Percentiles rank a stretch among this genome's conserved stretches.
Conservation (phyloP, 1,140 invertebrate genomes). For the Harlomillsia oculata region DNA sequence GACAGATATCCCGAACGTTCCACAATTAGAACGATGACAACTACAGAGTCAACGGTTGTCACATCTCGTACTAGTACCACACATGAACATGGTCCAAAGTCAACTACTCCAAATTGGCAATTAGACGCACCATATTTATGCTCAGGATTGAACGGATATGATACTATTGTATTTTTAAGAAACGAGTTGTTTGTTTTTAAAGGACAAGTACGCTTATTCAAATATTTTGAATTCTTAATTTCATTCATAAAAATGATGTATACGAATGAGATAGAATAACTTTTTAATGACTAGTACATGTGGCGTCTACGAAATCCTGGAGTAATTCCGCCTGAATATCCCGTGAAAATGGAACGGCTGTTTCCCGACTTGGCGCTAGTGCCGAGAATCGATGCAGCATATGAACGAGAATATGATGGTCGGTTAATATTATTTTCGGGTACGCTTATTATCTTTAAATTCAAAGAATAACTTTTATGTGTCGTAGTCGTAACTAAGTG, state of each 20-base stretch:
- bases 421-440: conserved; percentile 88
- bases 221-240: not conserved
- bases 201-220: conserved; percentile 55
- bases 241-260: not conserved
- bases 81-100: too few species aligned
- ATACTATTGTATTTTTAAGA: conserved; percentile 62
- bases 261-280: not conserved
- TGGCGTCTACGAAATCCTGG: conserved; percentile 14
- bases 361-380: conserved; percentile 62
- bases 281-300: conserved; percentile 21
- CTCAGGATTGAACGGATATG: not conserved
- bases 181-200: conserved; percentile 83
- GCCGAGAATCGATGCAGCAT: conserved; percentile 78
- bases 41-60: too few species aligned
- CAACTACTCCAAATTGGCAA: too few species aligned
- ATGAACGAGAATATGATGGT: conserved; percentile 64
- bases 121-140: not conserved
- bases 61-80: too few species aligned
- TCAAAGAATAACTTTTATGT: too few species aligned
- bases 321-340: conserved; percentile 52
- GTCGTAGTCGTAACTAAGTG: too few species aligned
- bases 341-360: conserved; percentile 60
- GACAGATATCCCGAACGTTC: not conserved
- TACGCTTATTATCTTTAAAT: too few species aligned
- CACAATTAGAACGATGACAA: not conserved